These are phyloP conservation scores for Fragum whitleyi DNA, from an alignment of 2,888 invertebrate genomes.

Conservation along the genomic window DNA sequence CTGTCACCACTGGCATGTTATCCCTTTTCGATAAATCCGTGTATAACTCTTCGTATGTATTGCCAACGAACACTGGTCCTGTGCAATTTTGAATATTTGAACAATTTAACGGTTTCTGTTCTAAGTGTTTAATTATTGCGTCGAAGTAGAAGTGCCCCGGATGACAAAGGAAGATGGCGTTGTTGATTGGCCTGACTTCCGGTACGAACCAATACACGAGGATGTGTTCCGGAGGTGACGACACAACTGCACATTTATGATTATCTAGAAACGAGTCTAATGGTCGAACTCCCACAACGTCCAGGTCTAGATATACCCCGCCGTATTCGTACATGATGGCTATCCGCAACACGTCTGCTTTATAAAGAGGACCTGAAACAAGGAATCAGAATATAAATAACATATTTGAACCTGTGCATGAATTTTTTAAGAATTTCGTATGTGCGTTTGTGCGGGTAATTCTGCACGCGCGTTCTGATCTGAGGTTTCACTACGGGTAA, in stretches of 20 bases:
- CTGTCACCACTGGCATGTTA: slow-evolving; percentile 12
- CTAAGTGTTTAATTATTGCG: background rate
- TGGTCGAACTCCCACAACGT: slow-evolving; percentile 22
- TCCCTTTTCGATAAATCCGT: background rate
- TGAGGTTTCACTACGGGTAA: no score
- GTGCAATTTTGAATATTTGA: slow-evolving; percentile 17
- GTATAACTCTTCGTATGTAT: slow-evolving; percentile 10
- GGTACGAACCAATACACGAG: slow-evolving; percentile 23
- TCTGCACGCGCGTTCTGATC: no score
- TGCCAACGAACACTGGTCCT: slow-evolving; percentile 15
- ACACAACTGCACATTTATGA: slow-evolving; percentile 12
- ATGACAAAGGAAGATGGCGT: slow-evolving; percentile 22
- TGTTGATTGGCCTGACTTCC: slow-evolving; percentile 22
- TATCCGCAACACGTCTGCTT: slow-evolving; percentile 20
- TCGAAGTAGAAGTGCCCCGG: slow-evolving; percentile 15
- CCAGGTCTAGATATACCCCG: slow-evolving; percentile 13
- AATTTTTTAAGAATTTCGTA: no score
- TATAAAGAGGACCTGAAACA: slow-evolving; percentile 12
- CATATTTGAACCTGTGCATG: no score
- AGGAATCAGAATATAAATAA: no score
- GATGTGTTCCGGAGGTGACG: slow-evolving; percentile 23
- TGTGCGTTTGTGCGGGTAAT: no score
- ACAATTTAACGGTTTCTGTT: slow-evolving; percentile 13
- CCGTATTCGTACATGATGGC: slow-evolving; percentile 23
- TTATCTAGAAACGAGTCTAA: slow-evolving; percentile 14